Evolutionary conservation across 1,140 invertebrate species (phyloP), one percentile per base, ranked within the genome.

Genomic region (Zophobas morio): DNA sequence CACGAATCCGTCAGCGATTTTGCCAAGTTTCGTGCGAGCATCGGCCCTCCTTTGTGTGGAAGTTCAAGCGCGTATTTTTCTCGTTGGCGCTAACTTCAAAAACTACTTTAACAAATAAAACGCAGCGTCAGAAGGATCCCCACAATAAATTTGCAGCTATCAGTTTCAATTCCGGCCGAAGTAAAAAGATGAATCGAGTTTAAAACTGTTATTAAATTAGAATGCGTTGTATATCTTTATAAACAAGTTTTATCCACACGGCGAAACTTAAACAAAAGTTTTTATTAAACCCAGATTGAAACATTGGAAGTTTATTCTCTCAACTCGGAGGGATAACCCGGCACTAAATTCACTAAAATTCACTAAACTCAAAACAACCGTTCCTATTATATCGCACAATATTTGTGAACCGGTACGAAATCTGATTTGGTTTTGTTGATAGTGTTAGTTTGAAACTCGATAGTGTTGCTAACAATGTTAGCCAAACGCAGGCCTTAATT

Each of bases 351-450:
- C 42, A 46, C 20, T 46, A 3, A 3, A 46, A 4, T 46, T 46
- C 42, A 8, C 8, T 46, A 46, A 46, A 46, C 8, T 46, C 42
- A 46, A 46, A 46, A 46, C 8, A 46, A 8, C 42, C 6, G 3
- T 3, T n/a, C 6, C n/a, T 5, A 51, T 20, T 2, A n/a, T 51
- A 51, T 42, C 53, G 60, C 20, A 33, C 39, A 6, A 66, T 42
- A 66, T 66, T 66, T 66, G n/a, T 36, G 39, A 42, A 42, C 60
- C 3, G 35, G 60, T 40, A 8, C 8, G 8, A 42, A 66, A 42
- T 66, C 37, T 36, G 60, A 66, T 66, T 66, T 66, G 60, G 60
- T 66, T 66, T 66, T 40, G 60, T 66, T 66, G 60, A 66, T 66
- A 66, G 39, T 36, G 60, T 66, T 66, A 66, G 60, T 66, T 66